Conservation (phyloP, 2,797 vertebrate species). For the Cynodonichthys magdalenae region DNA sequence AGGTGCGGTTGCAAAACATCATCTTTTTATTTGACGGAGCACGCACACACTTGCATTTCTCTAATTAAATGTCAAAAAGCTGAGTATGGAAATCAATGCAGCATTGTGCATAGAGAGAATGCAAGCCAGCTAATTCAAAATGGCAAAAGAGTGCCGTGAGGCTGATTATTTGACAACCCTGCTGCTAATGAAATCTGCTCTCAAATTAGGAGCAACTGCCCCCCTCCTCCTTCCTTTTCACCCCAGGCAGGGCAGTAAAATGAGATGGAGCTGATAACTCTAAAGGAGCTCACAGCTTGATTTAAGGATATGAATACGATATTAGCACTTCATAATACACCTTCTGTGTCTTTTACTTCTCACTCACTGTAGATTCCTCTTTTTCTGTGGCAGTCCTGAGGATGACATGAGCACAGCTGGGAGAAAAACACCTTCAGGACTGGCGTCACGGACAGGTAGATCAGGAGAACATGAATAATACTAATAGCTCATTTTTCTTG, state of each 20-base stretch:
- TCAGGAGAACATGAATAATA: slow-evolving; percentile 1
- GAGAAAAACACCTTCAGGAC: slow-evolving; percentile 26
- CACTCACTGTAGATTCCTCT: slow-evolving; percentile 9
- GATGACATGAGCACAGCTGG: slow-evolving; percentile 27
- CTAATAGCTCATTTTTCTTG: slow-evolving; percentile 14
- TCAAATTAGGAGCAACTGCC: slow-evolving; percentile 27
- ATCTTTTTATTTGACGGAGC: slow-evolving; percentile 29
- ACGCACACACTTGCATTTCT: slow-evolving; percentile 30
- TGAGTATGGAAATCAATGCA: slow-evolving; percentile 63
- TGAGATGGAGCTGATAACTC: slow-evolving; percentile 31
- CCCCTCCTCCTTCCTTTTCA: neutral
- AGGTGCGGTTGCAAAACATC: slow-evolving; percentile 36
- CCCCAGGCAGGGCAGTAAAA: slow-evolving; percentile 6
- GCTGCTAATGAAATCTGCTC: slow-evolving; percentile 59
- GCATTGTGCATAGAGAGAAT: slow-evolving; percentile 46
- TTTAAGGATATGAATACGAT: slow-evolving; percentile 40
- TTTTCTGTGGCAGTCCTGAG: slow-evolving; percentile 1
- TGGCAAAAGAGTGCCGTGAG: slow-evolving; percentile 38
- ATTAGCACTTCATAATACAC: slow-evolving; percentile 31
- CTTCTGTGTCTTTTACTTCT: slow-evolving; percentile 18
- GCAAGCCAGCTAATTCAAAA: slow-evolving; percentile 45
- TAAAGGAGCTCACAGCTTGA: slow-evolving; percentile 36
- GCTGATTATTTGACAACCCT: slow-evolving; percentile 65
- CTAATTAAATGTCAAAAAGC: slow-evolving; percentile 73
- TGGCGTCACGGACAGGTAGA: slow-evolving; percentile 32